phyloP scores from a whole-genome alignment of 2,888 invertebrate genomes.

The Heliothis peltigera region DNA sequence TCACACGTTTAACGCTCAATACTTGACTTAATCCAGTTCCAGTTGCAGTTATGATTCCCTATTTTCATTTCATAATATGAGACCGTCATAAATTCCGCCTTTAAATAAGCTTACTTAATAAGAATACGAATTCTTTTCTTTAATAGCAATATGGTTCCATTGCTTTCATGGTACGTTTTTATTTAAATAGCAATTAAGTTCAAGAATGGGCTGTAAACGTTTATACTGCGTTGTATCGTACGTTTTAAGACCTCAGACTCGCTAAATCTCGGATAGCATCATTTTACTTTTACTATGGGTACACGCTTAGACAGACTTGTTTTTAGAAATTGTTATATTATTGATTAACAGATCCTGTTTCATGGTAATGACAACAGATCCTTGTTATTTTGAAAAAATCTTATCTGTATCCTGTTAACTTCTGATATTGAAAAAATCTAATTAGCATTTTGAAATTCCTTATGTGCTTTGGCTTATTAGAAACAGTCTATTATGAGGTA shows the following conservation, averaged over 20 bases:
- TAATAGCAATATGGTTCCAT: constrained; percentile 75
- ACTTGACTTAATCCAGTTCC: constrained; percentile 37
- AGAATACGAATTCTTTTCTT: constrained; percentile 71
- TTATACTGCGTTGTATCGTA: constrained; percentile 80
- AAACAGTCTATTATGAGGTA: no score
- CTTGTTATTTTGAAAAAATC: no score
- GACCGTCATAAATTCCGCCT: constrained; percentile 66
- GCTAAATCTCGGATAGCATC: constrained; percentile 76
- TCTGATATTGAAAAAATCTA: no score
- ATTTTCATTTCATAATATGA: constrained; percentile 68
- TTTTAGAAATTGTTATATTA: not conserved
- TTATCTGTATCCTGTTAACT: no score
- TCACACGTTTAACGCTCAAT: constrained; percentile 43
- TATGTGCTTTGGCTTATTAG: no score
- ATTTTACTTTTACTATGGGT: constrained; percentile 72
- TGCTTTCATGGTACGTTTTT: constrained; percentile 86
- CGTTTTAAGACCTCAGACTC: constrained; percentile 77
- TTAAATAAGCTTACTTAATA: constrained; percentile 77
- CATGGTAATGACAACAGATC: no score
- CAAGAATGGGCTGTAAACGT: constrained; percentile 88
- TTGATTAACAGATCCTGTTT: no score
- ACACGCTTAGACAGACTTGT: constrained; percentile 36
- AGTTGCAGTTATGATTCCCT: constrained; percentile 57
- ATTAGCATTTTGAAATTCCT: no score
- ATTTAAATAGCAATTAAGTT: constrained; percentile 88